These are phyloP conservation scores for Agrochola circellaris DNA, from an alignment of 2,888 invertebrate genomes.

Conservation along the genomic window DNA sequence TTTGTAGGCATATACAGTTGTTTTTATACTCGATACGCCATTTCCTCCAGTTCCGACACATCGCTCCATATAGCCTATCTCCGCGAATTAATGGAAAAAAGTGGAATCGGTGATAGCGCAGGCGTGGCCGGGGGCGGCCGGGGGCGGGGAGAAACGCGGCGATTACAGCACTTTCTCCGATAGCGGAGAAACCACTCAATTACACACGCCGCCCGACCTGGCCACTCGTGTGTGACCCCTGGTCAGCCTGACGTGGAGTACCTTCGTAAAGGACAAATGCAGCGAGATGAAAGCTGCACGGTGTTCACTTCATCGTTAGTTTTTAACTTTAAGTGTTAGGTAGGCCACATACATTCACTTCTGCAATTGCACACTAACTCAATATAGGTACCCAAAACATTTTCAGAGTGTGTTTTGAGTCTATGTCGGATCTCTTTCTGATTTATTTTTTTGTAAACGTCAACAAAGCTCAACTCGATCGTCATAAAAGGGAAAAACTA, in stretches of 20 bases:
- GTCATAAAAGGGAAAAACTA: not conserved
- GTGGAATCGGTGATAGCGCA: slow-evolving; percentile 14
- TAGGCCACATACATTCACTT: not conserved
- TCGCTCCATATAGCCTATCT: slow-evolving; percentile 8
- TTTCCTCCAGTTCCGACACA: not conserved
- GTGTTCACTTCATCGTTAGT: not conserved
- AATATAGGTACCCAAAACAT: not conserved
- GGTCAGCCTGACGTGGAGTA: not conserved
- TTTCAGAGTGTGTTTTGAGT: not conserved
- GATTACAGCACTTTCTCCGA: slow-evolving; percentile 63
- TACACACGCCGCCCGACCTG: slow-evolving; percentile 43
- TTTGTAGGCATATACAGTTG: not conserved
- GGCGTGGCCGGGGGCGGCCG: slow-evolving; percentile 24
- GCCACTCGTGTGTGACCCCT: slow-evolving; percentile 52
- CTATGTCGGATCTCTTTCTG: not conserved
- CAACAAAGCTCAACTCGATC: not conserved
- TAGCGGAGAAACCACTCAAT: slow-evolving; percentile 63
- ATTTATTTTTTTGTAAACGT: not conserved
- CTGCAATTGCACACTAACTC: not conserved
- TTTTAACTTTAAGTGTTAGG: not conserved
- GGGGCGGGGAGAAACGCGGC: slow-evolving; percentile 58
- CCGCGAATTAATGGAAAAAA: slow-evolving; percentile 45
- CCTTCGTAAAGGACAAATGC: slow-evolving; percentile 18
- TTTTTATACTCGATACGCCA: not conserved
- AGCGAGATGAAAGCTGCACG: not conserved